Evolutionary conservation across 2,888 invertebrate species (phyloP), one percentile per base, ranked within the genome.

Genomic region (Drosophila maculinotata): DNA sequence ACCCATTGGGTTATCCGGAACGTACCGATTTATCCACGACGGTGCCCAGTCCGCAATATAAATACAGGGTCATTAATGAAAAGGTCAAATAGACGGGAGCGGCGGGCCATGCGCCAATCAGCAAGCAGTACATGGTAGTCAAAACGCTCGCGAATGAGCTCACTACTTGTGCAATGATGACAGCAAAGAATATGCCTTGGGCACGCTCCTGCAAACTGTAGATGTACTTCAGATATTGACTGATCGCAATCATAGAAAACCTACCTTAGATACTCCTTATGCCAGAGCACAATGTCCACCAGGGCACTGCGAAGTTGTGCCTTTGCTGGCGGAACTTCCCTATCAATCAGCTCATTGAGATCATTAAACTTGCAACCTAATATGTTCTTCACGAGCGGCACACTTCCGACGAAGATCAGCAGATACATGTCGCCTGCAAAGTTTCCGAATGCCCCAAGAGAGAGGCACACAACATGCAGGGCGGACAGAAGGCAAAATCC

Each of bases 1-100:
- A 8, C 2, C 17, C 8, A 8, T 14, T 7, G 10, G 1, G 1
- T 10, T 10, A 7, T 35, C 9, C 6, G 51, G 17, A 23, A 62
- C 64, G 38, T 49, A 79, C 84, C 44, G 81, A 63, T 8, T 58
- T 52, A 15, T 81, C 77, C 1, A 79, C 69, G 25, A 84, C 20
- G 6, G 71, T 68, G 9, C 84, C 84, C 2, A 84, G 44, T 2
- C 71, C 76, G 49, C 81, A 80, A 26, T 67, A 83, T 0, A 71
- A 38, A 38, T 81, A 83, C 1, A 84, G 56, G 9, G 62, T 56
- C 10, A 52, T 6, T 1, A 69, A 7, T 5, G 66, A 67, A 30
- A 66, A 74, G 1, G 48, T 0, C n/a, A 79, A 36, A 30, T 68
- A 81, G 0, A 65, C 51, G 9, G 67, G 63, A 7, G 76, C 75